Evolutionary conservation across 2,797 vertebrate species (phyloP), one percentile per base, ranked within the genome.

Genomic region (Semaprochilodus insignis): DNA sequence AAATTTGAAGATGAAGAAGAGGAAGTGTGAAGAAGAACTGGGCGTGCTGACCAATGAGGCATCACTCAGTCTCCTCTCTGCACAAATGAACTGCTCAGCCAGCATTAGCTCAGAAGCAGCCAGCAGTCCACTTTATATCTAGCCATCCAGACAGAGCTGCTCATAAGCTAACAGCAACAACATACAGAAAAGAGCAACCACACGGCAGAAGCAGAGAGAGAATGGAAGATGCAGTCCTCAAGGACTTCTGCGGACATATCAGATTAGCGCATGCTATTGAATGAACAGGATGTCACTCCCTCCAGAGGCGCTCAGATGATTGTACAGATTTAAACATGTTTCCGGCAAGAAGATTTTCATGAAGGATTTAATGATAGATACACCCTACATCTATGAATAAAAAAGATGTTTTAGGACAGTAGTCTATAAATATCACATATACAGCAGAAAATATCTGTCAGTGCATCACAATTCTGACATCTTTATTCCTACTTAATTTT

Each of bases 1-100:
- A 31, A 1, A 31, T 31, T 31, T 31, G 31, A 31, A 31, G 31
- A 31, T 3, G 31, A 31, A 31, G 31, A 31, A 3, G 31, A 31
- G 31, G 31, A 31, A 31, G 31, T 31, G 31, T 31, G 31, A 31
- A 31, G 31, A 31, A 31, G 80, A 72, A 75, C n/a, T 19, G 57
- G 27, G 65, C 19, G 51, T 55, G 55, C 74, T 67, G 67, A 77
- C 40, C 66, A 82, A 63, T 66, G 48, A 77, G 44, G 63, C 34
- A 44, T n/a, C 36, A 17, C n/a, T 55, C 63, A 16, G 60, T 17
- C 52, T 69, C n/a, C 51, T 66, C 6, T 44, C 27, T 44, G 59
- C 23, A 36, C 21, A 74, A 74, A 55, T 31, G 51, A 57, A 59
- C 51, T n/a, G 16, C n/a, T 74, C 62, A 8, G 62, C 69, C 59